Evolutionary conservation across 2,888 invertebrate genomes (phyloP).

Genomic region (Megamerina dolium): DNA sequence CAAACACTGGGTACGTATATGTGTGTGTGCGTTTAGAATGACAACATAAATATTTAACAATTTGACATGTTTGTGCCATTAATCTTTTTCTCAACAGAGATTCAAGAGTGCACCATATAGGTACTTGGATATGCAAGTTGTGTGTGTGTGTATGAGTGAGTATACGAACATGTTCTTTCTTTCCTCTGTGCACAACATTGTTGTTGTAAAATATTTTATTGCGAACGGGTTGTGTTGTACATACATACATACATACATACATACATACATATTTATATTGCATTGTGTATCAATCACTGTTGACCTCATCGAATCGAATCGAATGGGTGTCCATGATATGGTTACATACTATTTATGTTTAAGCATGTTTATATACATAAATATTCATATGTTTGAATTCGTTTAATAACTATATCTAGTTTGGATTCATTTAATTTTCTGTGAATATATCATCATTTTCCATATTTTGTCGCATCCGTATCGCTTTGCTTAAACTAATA

Average conservation of each 20-base stretch:
- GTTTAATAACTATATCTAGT: too few species aligned
- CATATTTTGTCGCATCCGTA: too few species aligned
- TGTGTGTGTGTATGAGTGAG: background rate
- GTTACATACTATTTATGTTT: background rate
- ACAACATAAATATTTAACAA: slow-evolving; percentile 8
- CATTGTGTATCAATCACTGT: background rate
- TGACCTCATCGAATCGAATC: too few species aligned
- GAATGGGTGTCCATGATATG: too few species aligned
- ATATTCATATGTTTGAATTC: background rate
- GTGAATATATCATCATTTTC: too few species aligned
- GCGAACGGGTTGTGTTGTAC: too few species aligned
- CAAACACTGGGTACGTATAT: too few species aligned
- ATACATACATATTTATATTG: background rate
- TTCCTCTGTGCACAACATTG: too few species aligned
- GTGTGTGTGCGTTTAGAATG: slow-evolving; percentile 3
- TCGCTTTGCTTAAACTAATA: too few species aligned
- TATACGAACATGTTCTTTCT: background rate
- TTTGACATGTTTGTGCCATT: slow-evolving; percentile 12
- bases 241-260: background rate
- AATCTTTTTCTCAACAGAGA: slow-evolving; percentile 8
- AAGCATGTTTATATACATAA: background rate
- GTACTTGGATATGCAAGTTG: too few species aligned
- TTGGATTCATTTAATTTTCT: too few species aligned
- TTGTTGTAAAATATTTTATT: too few species aligned
- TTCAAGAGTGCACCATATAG: background rate